Conservation (phyloP, 2,888 invertebrate species). For the Lagria hirta region DNA sequence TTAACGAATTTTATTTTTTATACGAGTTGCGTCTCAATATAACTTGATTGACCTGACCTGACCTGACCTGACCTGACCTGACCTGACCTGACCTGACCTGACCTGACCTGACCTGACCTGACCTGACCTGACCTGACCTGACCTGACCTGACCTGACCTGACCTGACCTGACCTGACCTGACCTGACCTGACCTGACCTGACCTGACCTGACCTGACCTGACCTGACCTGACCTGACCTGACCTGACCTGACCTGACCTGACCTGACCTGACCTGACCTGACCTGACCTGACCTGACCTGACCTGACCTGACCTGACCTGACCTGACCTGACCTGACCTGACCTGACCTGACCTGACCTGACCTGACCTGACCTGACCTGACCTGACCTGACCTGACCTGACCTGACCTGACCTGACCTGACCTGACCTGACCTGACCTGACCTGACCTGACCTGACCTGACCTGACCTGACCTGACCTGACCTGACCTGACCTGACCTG, state of each 20-base stretch:
- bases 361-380: slow-evolving; percentile 1
- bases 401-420: slow-evolving; percentile 1
- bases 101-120: slow-evolving; percentile 9
- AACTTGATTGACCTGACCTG: slow-evolving; percentile 9
- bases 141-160: slow-evolving; percentile 13
- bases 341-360: slow-evolving; percentile 1
- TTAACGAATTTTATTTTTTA: no score
- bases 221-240: slow-evolving; percentile 1
- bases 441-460: slow-evolving; percentile 1
- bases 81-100: slow-evolving; percentile 13
- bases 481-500: slow-evolving; percentile 1
- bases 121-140: slow-evolving; percentile 13
- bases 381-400: slow-evolving; percentile 1
- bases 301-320: slow-evolving; percentile 1
- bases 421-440: slow-evolving; percentile 1
- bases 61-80: slow-evolving; percentile 13
- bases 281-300: slow-evolving; percentile 1
- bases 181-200: slow-evolving; percentile 1
- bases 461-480: slow-evolving; percentile 1
- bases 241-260: slow-evolving; percentile 1
- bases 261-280: slow-evolving; percentile 1
- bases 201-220: slow-evolving; percentile 1
- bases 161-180: slow-evolving; percentile 1
- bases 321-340: slow-evolving; percentile 1
- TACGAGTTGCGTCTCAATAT: no score